Conservation (phyloP, 1,140 invertebrate species). For the Papilio machaon region DNA sequence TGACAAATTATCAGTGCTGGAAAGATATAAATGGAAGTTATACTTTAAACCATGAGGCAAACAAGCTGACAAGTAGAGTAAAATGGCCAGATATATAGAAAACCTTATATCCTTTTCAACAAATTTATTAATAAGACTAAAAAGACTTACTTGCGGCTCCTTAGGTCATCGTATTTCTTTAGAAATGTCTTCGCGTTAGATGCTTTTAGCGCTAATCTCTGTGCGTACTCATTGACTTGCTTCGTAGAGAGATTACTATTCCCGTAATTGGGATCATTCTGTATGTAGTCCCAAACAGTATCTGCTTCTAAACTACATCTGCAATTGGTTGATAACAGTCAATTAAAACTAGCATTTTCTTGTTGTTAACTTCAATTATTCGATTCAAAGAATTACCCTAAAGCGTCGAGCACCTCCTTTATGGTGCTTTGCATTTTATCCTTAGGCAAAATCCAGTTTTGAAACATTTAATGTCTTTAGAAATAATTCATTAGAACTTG, state of each 20-base stretch:
- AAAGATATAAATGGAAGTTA: slow-evolving; percentile 46
- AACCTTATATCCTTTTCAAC: neutral
- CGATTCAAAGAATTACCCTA: slow-evolving; percentile 62
- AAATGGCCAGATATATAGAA: neutral
- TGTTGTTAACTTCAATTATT: slow-evolving; percentile 2
- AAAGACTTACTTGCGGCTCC: slow-evolving; percentile 70
- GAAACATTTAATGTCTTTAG: slow-evolving; percentile 67
- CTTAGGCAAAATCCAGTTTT: slow-evolving; percentile 70
- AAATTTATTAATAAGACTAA: neutral
- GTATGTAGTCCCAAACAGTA: slow-evolving; percentile 77
- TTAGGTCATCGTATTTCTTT: slow-evolving; percentile 79
- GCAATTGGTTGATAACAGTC: slow-evolving; percentile 57
- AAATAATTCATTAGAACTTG: slow-evolving; percentile 24
- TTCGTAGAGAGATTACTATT: slow-evolving; percentile 74
- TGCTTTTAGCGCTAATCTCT: slow-evolving; percentile 74
- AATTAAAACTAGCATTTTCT: slow-evolving; percentile 33
- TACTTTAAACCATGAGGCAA: neutral
- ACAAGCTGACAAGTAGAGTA: neutral
- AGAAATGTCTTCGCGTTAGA: slow-evolving; percentile 75
- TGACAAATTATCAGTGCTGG: slow-evolving; percentile 76
- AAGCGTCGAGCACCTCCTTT: slow-evolving; percentile 77
- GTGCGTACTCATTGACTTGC: slow-evolving; percentile 77
- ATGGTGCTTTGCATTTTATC: slow-evolving; percentile 78
- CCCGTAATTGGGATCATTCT: slow-evolving; percentile 79
- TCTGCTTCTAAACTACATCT: slow-evolving; percentile 79